Percentiles rank a stretch among this genome's conserved stretches.
Conservation (phyloP, 2,797 vertebrate species). For the Urosaurus nigricauda region DNA sequence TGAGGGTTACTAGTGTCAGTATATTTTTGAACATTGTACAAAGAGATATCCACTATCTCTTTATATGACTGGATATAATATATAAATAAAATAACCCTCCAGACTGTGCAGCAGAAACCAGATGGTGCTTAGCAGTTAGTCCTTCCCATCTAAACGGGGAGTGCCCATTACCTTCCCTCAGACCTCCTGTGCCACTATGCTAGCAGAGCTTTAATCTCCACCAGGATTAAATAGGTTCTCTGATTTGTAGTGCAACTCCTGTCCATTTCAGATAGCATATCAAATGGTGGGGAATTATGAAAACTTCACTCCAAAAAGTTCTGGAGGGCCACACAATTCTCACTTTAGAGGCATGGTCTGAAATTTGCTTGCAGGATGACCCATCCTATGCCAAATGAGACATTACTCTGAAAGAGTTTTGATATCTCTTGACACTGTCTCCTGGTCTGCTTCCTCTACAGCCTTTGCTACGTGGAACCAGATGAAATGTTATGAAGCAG, state of each 20-base stretch:
- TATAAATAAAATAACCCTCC: too few species aligned
- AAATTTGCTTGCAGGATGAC: background rate
- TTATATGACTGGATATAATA: too few species aligned
- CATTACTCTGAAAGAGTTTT: background rate
- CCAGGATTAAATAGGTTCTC: too few species aligned
- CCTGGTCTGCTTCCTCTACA: slow-evolving; percentile 51
- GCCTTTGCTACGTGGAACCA: slow-evolving; percentile 63
- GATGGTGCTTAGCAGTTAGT: too few species aligned
- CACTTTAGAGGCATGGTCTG: background rate
- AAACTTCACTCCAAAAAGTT: background rate
- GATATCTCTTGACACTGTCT: background rate
- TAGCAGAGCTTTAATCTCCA: too few species aligned
- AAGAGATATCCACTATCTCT: too few species aligned
- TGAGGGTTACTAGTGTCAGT: too few species aligned
- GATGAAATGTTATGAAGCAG: slow-evolving; percentile 46
- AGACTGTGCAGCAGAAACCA: too few species aligned
- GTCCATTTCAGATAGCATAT: background rate
- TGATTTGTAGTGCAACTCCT: background rate
- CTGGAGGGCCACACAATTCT: background rate
- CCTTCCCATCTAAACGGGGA: too few species aligned
- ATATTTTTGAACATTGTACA: too few species aligned
- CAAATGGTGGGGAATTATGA: background rate
- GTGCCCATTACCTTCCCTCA: too few species aligned
- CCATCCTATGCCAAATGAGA: background rate
- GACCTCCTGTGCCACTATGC: too few species aligned